Percentiles rank a stretch among this genome's conserved stretches.
Conservation (phyloP, 2,888 invertebrate genomes). For the Xestoiulus laeticollis region DNA sequence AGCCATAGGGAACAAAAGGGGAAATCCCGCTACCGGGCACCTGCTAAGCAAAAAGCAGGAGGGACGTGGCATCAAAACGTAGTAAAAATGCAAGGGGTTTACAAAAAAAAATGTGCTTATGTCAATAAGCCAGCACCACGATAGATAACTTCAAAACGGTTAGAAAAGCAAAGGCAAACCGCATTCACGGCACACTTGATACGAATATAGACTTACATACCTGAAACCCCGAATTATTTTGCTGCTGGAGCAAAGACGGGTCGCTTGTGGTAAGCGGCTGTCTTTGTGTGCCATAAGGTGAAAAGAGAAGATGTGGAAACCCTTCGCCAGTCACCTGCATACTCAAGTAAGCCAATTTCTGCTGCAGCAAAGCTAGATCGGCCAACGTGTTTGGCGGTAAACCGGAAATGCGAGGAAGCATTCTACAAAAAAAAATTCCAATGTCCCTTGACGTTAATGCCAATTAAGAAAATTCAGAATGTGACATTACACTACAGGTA, state of each 20-base stretch:
- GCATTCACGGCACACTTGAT: neutral
- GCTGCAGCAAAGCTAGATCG: constrained; percentile 67
- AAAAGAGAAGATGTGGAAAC: constrained; percentile 48
- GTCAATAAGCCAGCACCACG: neutral
- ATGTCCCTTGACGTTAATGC: too few species aligned
- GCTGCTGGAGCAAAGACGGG: neutral
- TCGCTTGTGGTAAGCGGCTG: neutral
- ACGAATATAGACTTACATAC: neutral
- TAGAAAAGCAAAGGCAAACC: neutral
- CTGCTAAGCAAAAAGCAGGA: constrained; percentile 39
- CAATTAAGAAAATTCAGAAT: too few species aligned
- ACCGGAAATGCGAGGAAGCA: neutral
- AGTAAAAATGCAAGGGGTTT: neutral
- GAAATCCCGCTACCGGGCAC: constrained; percentile 40
- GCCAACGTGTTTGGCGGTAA: constrained; percentile 51
- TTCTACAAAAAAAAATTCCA: constrained; percentile 34
- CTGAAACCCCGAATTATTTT: neutral
- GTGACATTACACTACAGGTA: too few species aligned
- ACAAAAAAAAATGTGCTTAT: neutral
- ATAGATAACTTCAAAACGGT: too few species aligned
- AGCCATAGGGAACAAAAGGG: constrained; percentile 13
- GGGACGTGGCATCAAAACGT: neutral
- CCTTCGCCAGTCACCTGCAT: constrained; percentile 59
- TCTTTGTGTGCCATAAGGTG: constrained; percentile 54
- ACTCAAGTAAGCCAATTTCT: constrained; percentile 71